These are phyloP conservation scores for Mantis religiosa DNA, from an alignment of 2,888 invertebrate species.

Conservation along the genomic window DNA sequence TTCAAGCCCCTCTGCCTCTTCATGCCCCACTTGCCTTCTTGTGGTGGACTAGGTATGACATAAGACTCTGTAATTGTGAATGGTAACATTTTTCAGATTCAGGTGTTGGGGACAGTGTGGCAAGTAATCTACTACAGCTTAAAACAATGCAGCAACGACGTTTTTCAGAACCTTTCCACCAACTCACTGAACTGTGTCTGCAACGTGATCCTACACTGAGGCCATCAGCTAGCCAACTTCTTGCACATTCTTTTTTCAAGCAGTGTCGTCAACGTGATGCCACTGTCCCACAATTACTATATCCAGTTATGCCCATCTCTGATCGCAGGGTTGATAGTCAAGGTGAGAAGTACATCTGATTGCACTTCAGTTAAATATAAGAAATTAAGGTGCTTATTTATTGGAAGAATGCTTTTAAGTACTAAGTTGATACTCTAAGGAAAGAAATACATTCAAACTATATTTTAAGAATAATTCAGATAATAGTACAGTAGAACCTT, in stretches of 20 bases:
- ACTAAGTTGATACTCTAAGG: no score
- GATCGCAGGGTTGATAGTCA: conserved; percentile 51
- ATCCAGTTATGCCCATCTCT: conserved; percentile 63
- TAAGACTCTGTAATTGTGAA: neutral
- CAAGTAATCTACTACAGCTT: conserved; percentile 40
- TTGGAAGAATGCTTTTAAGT: no score
- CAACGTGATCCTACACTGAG: conserved; percentile 65
- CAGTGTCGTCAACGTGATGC: conserved; percentile 57
- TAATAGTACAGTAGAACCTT: no score
- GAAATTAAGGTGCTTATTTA: neutral
- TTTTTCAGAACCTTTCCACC: conserved; percentile 74
- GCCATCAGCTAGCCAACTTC: conserved; percentile 64
- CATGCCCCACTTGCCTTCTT: no score
- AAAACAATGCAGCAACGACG: conserved; percentile 47
- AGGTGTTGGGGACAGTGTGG: conserved; percentile 51
- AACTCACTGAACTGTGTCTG: conserved; percentile 68
- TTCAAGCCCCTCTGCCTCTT: no score
- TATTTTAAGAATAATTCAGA: no score
- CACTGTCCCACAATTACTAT: conserved; percentile 60
- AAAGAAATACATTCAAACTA: no score
- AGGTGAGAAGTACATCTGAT: conserved; percentile 43
- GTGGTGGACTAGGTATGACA: no score
- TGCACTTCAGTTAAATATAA: neutral
- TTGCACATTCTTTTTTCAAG: conserved; percentile 74
- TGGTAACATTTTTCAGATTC: conserved; percentile 41